Base-by-base conservation (phyloP, 2,797 vertebrate species). In the Nannoperca obscura region DNA sequence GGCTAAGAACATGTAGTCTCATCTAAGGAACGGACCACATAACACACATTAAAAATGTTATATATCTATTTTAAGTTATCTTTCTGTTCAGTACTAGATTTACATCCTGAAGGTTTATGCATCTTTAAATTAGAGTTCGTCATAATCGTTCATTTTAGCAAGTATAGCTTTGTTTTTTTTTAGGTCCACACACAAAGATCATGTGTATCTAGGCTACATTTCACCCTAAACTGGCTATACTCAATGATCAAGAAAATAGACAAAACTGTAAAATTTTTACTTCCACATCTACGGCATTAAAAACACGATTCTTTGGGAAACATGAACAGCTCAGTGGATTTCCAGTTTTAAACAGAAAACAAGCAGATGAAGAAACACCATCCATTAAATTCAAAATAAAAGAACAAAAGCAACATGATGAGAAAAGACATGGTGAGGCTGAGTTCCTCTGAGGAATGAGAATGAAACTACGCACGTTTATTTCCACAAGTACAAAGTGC, bases 301-400 rank as follows among this genome's bases (percentile, higher is more conserved):
- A 77, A 82, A 75, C 40, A 74, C 1, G 12, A 82, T 42, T 54
- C 9, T 84, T 62, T 32, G 57, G 53, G 73, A 81, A 89, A 87
- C 54, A 65, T 42, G 75, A 83, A 70, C 64, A 40, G 27, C 6
- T 60, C 40, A 47, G 76, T 58, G 68, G 70, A 90, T 90, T 92
- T 92, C 92, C 92, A 94, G 92, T 94, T 90, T 76, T 84, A 91
- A 91, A 87, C 71, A 86, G 11, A 81, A 77, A 84, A 85, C 5
- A 54, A 72, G 71, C 2, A 17, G 71, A 84, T 74, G 72, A 71
- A 71, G 66, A 76, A 79, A 62, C 30, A 58, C 30, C 54, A 71
- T 72, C 52, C 36, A 12, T 75, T 72, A 78, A 85, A 90, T 85
- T 49, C 13, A 73, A 82, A 74, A 71, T 46, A 27, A 59, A 76